A percentile compares a stretch with the other conserved stretches of the same genome.
Conservation (phyloP, 2,797 vertebrate genomes). For the Remorina albescens region DNA sequence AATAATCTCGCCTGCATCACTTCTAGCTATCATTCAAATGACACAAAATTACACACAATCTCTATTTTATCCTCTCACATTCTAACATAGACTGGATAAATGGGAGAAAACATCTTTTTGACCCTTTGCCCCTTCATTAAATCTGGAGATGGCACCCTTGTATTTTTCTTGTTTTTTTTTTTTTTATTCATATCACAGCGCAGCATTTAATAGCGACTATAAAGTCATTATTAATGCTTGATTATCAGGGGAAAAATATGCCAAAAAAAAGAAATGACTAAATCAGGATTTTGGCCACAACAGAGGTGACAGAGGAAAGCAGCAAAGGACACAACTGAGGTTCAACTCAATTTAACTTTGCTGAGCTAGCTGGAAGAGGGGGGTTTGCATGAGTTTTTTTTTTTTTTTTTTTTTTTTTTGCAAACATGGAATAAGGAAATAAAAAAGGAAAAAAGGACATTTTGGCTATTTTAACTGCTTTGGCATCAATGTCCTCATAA, state of each 20-base stretch:
- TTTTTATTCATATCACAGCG: neutral
- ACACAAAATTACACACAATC: conserved; percentile 48
- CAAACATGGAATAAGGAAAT: neutral
- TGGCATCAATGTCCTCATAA: neutral
- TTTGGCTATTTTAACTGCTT: neutral
- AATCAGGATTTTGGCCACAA: neutral
- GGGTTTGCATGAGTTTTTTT: no score
- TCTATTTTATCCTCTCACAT: conserved; percentile 44
- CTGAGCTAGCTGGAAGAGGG: no score
- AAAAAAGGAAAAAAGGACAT: neutral
- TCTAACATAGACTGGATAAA: conserved; percentile 25
- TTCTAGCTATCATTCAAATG: conserved; percentile 62
- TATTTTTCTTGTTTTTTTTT: conserved; percentile 21
- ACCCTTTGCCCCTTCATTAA: conserved; percentile 8
- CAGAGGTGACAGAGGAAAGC: neutral
- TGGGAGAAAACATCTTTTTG: conserved; percentile 46
- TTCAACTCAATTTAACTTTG: neutral
- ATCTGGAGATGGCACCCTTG: conserved; percentile 14
- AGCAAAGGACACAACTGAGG: neutral
- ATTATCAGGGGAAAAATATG: neutral
- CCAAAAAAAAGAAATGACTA: neutral
- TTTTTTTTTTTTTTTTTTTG: neutral
- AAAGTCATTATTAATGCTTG: neutral
- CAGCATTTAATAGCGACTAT: neutral
- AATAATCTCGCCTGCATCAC: conserved; percentile 69